These are phyloP conservation scores for Proterorhinus semilunaris DNA, from an alignment of 2,113 vertebrate species.

Conservation along the genomic window DNA sequence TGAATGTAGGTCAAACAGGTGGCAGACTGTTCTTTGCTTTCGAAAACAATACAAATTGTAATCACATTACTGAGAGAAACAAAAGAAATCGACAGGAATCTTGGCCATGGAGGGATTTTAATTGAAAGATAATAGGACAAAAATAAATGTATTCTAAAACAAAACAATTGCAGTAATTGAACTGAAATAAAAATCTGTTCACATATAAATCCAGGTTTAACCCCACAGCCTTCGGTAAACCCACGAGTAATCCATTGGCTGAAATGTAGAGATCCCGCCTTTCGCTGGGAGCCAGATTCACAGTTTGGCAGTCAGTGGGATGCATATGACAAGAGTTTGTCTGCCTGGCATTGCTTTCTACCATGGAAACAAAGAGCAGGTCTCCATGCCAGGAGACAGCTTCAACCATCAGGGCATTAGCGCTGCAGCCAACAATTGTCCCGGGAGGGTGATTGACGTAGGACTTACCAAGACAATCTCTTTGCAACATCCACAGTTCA, in stretches of 20 bases:
- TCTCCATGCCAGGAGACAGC: constrained; percentile 37
- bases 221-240: background rate
- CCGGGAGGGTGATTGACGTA: constrained; percentile 49
- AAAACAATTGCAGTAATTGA: background rate
- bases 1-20: constrained; percentile 21
- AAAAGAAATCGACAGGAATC: background rate
- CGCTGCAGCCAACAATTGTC: constrained; percentile 41
- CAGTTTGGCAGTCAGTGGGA: constrained; percentile 40
- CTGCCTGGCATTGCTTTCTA: constrained; percentile 30
- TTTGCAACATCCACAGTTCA: constrained; percentile 44
- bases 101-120: background rate
- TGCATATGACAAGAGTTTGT: constrained; percentile 44
- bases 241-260: background rate
- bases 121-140: background rate
- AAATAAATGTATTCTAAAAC: background rate
- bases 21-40: constrained; percentile 13
- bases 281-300: constrained; percentile 42
- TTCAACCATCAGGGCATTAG: constrained; percentile 17
- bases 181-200: constrained; percentile 6
- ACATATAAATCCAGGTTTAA: constrained; percentile 4
- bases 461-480: constrained; percentile 54
- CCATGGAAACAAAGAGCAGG: constrained; percentile 49
- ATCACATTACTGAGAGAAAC: constrained; percentile 3
- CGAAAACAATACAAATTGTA: constrained; percentile 13
- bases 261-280: constrained; percentile 19